Evolutionary conservation across 2,113 vertebrate species (phyloP), one percentile per base, ranked within the genome.

Genomic region (Herpetotheres cachinnans): DNA sequence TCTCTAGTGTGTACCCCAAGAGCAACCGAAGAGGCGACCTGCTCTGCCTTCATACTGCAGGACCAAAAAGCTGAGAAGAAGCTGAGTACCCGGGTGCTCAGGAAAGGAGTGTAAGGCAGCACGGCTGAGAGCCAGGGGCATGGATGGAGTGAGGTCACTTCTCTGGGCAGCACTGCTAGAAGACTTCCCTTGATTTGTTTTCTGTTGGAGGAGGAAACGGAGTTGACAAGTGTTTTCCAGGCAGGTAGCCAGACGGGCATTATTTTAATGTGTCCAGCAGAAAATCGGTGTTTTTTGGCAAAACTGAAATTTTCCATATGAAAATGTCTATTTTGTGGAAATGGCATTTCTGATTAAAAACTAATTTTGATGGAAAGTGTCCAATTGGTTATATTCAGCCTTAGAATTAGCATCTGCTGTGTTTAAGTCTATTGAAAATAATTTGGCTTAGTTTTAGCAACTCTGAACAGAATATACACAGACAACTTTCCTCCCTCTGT

Each of bases 391-490:
- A 62, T 52, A 78, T 55, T 86, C 46, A 93, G 85, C 54, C 42
- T 72, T 93, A 93, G 66, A 96, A 93, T 95, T 82, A 80, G 58
- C 83, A 87, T 95, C 93, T 97, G 94, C 29, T 93, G 13, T 91
- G 73, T 93, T 97, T 87, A 95, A 93, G 66, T 91, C 59, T 94
- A 58, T 87, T 90, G 94, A 95, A 95, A 70, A 82, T 91, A 82
- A 91, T 94, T 91, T 95, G 89, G 89, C 93, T 96, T 90, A 34
- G 46, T 62, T 76, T 96, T 95, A 90, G 46, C 42, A 66, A 25
- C 61, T 87, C 52, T 70, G 66, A 96, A 66, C 46, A 82, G 90
- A 95, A 85, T 95, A 91, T 13, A 76, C 18, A 47, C 24, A 84
- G 81, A 84, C 93, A 93, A 94, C 93, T 90, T 96, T 89, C 70